Evolutionary conservation across 2,797 vertebrate genomes (phyloP).

Genomic region (Anolis apletophallus): DNA sequence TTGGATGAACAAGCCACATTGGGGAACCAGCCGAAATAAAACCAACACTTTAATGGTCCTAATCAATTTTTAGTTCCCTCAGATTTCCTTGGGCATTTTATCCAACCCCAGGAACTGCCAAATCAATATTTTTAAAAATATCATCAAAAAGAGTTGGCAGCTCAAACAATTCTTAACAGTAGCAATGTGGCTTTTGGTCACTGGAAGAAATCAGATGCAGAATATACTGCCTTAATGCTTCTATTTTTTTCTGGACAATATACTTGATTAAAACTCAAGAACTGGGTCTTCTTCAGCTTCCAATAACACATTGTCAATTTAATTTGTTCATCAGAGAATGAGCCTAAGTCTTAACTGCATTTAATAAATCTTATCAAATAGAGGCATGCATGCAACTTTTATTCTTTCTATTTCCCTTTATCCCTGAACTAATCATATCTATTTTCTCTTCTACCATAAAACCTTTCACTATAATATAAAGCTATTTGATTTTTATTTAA

Average conservation of each 20-base stretch:
- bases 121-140: no score
- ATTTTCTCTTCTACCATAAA: background rate
- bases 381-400: background rate
- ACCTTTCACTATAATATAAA: constrained; percentile 2
- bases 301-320: background rate
- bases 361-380: constrained; percentile 11
- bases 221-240: background rate
- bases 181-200: background rate
- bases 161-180: background rate
- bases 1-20: background rate
- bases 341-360: background rate
- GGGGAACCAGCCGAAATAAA: background rate
- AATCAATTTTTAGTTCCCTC: background rate
- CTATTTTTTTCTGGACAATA: background rate
- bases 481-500: background rate
- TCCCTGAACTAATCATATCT: background rate
- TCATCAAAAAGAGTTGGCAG: no score
- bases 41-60: background rate
- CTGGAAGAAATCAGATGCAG: background rate
- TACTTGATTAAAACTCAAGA: constrained; percentile 13
- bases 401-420: constrained; percentile 25
- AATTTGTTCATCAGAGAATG: constrained; percentile 4
- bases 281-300: accelerated
- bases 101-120: no score
- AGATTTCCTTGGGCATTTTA: background rate